Conservation (phyloP, 2,113 vertebrate species). For the Ia io region DNA sequence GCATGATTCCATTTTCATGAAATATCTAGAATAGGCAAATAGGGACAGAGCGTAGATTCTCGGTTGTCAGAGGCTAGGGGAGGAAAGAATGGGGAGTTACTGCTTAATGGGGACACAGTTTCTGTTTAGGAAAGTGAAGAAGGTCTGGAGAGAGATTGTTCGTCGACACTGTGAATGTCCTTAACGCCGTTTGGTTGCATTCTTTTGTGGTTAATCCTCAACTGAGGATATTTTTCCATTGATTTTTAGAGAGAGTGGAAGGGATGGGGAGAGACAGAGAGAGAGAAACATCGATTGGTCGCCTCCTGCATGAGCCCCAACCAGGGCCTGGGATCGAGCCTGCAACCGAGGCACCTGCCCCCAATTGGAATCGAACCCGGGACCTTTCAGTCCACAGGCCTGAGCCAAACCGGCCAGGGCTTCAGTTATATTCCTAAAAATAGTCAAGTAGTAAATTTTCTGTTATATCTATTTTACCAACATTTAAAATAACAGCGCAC, state of each 20-base stretch:
- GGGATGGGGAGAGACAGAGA: too few species aligned
- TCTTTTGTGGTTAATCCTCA: too few species aligned
- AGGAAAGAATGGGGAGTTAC: background rate
- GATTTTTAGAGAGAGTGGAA: too few species aligned
- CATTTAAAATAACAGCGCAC: background rate
- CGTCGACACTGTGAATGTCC: fast-evolving
- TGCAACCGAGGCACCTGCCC: too few species aligned
- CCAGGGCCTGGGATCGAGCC: too few species aligned
- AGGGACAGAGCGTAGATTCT: background rate
- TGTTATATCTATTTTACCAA: background rate
- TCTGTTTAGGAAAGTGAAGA: background rate
- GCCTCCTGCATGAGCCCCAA: too few species aligned
- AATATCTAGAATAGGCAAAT: background rate
- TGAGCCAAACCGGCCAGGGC: too few species aligned
- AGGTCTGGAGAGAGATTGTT: background rate
- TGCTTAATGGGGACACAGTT: background rate
- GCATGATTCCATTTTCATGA: background rate
- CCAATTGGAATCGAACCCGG: too few species aligned
- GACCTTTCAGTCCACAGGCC: too few species aligned
- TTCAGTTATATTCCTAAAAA: background rate
- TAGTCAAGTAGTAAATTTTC: background rate
- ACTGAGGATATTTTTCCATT: too few species aligned
- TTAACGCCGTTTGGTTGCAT: background rate
- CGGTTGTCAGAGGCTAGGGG: background rate
- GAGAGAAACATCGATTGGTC: too few species aligned